Base-by-base conservation (phyloP, 2,113 vertebrate species). In the Microcebus lehilahytsara region DNA sequence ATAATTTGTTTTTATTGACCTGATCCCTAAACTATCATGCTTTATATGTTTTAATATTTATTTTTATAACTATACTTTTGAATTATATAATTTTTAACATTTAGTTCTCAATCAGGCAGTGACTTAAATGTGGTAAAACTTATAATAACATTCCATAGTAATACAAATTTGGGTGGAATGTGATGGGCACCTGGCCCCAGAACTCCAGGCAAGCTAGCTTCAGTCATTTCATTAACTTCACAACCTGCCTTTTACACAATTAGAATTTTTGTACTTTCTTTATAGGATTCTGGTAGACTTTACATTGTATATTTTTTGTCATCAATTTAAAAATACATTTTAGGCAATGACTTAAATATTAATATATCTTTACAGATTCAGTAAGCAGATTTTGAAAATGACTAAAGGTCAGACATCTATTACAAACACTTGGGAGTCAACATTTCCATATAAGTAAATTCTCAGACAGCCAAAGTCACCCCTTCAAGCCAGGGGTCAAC, bases 141-240 rank as follows among this genome's bases (percentile, higher is more conserved):
- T 95, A 37, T 62, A 81, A 66, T n/a, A 94, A 42, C 14, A 64
- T 25, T 87, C 46, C 27, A 46, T 20, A 85, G 49, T 85, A 71
- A 49, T 64, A 58, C 27, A 78, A 0, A 51, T 91, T 42, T 90
- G 37, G 12, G 3, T 95, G 77, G 93, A 85, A 85, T 62, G 3
- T 78, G 17, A 32, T 92, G 37, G 46, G 17, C 34, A 60, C 5
- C 37, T 80, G 53, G 62, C 30, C 23, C 12, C 66, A 67, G 34
- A 90, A 92, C 32, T 85, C 42, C 16, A 53, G 51, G 17, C 60
- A 89, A 79, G 23, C 60, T 90, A 64, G 42, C 64, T 79, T 87
- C 42, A 64, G 58, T 93, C 51, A 93, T 69, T 93, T 75, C 84
- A 95, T 75, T 92, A 81, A 80, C 32, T 69, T 92, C 25, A 85